These are phyloP conservation scores for Atlantisia rogersi DNA, from an alignment of 2,113 vertebrate genomes.

Conservation along the genomic window DNA sequence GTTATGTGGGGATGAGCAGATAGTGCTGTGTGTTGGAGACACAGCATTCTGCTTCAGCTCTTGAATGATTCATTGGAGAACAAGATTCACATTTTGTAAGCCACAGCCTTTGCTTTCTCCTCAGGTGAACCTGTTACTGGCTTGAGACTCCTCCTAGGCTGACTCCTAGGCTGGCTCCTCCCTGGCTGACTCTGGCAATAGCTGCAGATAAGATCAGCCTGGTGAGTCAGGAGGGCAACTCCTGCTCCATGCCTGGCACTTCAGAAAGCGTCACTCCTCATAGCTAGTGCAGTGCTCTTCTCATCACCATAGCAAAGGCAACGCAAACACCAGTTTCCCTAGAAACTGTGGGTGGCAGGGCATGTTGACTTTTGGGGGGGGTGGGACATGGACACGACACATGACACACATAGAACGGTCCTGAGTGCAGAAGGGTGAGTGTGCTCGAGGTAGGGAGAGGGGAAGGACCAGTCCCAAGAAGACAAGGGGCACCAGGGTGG, in stretches of 20 bases:
- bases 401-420: background rate
- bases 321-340: conserved; percentile 42
- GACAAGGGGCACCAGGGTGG: background rate
- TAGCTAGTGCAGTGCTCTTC: background rate
- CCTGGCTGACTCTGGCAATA: background rate
- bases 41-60: background rate
- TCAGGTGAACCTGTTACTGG: background rate
- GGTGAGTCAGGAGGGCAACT: background rate
- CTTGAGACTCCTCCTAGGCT: background rate
- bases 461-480: background rate
- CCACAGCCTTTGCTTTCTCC: background rate
- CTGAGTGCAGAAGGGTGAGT: background rate
- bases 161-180: background rate
- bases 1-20: background rate
- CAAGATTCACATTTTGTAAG: background rate
- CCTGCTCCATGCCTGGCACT: background rate
- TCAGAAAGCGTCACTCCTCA: background rate
- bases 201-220: background rate
- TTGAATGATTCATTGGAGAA: background rate
- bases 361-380: conserved; percentile 9
- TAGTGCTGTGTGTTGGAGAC: accelerated
- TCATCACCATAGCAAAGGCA: conserved; percentile 21
- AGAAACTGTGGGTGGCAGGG: background rate
- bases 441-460: background rate
- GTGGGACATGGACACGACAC: background rate